Base-by-base conservation (phyloP, 2,797 vertebrate species). In the Erpetoichthys calabaricus region DNA sequence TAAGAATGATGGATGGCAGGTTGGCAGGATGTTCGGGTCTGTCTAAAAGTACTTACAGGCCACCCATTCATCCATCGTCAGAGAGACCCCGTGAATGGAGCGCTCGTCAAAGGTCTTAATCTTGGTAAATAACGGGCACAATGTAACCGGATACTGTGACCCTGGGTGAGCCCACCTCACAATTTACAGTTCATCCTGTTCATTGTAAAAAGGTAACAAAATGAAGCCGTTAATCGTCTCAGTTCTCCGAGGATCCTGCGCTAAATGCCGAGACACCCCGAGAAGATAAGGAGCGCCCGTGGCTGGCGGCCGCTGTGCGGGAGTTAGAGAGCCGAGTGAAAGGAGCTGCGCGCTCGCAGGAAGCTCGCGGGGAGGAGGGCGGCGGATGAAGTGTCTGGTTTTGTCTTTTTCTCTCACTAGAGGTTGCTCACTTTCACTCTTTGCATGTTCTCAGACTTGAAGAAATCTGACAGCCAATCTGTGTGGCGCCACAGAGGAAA, bases 341-440 rank as follows among this genome's bases (percentile, higher is more conserved):
- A 45, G 8, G 44, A 9, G 56, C 55, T 45, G 51, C 42, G 50
- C 25, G 58, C 25, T 25, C 25, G 25, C 25, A 25, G 1, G 25
- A 25, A 25, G 25, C 25, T 1, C 51, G 51, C 51, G 53, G 56
- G 52, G 49, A 55, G 57, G 63, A 65, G 53, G 59, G 64, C 47
- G 62, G 59, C 57, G 62, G 62, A 69, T 57, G 61, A 62, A 70
- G 68, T 61, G 67, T 78, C 73, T 80, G 77, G 70, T 73, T 67
- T 60, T 79, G 76, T 78, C 75, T 69, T 4, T 56, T 77, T 75
- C 73, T 73, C 73, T 80, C 77, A 74, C 80, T 76, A 80, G 79
- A 78, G 71, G 79, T 67, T 82, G 75, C 79, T 84, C 75, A 68
- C 71, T 77, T 70, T 70, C 65, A 61, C 70, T 64, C 78, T 72